Evolutionary conservation across 2,888 invertebrate genomes (phyloP).

Genomic region (Itoplectis maculator): DNA sequence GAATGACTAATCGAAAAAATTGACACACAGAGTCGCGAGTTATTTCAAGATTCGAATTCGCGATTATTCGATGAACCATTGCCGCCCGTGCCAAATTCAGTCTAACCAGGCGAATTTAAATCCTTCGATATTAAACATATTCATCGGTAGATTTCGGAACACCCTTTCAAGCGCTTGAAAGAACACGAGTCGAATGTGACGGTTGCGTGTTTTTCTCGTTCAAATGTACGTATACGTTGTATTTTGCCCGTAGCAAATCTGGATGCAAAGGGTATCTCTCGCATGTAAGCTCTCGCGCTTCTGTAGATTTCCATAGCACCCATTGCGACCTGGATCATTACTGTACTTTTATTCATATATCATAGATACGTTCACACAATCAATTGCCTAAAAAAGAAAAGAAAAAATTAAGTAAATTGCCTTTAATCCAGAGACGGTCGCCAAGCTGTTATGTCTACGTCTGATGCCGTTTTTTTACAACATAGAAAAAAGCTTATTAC

Average conservation of each 20-base stretch:
- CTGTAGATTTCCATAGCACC: neutral
- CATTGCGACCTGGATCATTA: neutral
- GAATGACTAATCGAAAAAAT: slow-evolving; percentile 11
- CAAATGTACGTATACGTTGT: slow-evolving; percentile 7
- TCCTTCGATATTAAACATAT: neutral
- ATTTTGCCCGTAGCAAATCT: slow-evolving; percentile 17
- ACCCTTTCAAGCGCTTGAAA: neutral
- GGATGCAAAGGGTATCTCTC: neutral
- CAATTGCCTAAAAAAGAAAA: slow-evolving; percentile 3
- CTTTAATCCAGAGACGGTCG: neutral
- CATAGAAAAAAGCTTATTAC: neutral
- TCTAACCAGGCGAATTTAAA: neutral
- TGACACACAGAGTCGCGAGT: neutral
- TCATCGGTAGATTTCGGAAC: neutral
- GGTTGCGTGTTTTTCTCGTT: neutral
- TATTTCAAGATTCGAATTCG: neutral
- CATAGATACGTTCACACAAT: neutral
- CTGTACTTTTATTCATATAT: neutral
- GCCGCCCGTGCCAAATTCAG: neutral
- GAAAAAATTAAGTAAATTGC: slow-evolving; percentile 41
- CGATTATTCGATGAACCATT: slow-evolving; percentile 5
- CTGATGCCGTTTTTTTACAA: slow-evolving; percentile 1
- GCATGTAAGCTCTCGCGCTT: neutral
- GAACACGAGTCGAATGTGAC: neutral
- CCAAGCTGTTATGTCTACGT: neutral